Conservation (phyloP, 2,888 invertebrate species). For the Epistrophe eligans region DNA sequence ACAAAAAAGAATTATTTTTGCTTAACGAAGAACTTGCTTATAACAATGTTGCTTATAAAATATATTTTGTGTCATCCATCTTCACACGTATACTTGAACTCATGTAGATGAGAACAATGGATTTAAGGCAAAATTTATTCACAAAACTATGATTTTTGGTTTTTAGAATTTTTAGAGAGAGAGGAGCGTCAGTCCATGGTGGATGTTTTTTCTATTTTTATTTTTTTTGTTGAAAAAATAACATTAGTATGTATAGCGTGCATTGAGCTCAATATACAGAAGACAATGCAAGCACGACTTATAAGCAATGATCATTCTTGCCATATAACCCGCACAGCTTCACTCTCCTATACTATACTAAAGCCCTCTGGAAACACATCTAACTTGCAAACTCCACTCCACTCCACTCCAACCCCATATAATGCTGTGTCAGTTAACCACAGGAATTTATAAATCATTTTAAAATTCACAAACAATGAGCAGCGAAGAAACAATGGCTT, state of each 20-base stretch:
- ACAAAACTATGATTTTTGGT: slow-evolving; percentile 37
- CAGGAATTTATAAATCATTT: slow-evolving; percentile 75
- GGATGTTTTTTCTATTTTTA: background rate
- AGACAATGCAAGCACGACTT: slow-evolving; percentile 70
- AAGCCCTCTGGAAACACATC: slow-evolving; percentile 5
- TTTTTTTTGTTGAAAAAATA: background rate
- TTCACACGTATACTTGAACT: slow-evolving; percentile 9
- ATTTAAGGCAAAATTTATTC: slow-evolving; percentile 30
- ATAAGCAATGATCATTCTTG: slow-evolving; percentile 60
- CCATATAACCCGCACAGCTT: slow-evolving; percentile 56
- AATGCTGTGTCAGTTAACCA: slow-evolving; percentile 64
- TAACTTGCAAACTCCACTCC: background rate
- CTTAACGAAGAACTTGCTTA: slow-evolving; percentile 1
- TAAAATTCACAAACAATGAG: slow-evolving; percentile 72
- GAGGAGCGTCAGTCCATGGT: background rate
- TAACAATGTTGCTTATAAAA: slow-evolving; percentile 1
- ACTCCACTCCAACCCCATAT: slow-evolving; percentile 14
- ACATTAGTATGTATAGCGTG: slow-evolving; percentile 36
- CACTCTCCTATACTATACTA: slow-evolving; percentile 25
- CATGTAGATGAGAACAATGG: slow-evolving; percentile 12
- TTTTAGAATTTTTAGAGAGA: background rate
- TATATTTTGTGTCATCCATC: slow-evolving; percentile 27
- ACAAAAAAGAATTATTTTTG: background rate
- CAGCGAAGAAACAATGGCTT: slow-evolving; percentile 69
- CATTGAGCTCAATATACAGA: slow-evolving; percentile 27